phyloP scores from a whole-genome alignment of 2,888 invertebrate genomes.

The Tachina fera region DNA sequence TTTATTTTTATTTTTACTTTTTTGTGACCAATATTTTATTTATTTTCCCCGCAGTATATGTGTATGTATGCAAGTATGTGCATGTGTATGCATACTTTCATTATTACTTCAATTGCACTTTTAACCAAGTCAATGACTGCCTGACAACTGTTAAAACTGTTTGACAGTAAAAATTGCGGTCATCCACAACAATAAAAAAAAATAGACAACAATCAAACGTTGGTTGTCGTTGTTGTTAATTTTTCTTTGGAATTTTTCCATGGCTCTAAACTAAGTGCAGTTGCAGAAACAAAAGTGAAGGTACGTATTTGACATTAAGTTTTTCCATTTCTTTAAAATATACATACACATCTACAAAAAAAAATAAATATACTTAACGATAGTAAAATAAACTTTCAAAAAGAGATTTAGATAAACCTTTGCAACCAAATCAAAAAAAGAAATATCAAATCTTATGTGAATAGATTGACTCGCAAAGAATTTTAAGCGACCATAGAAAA shows the following conservation, averaged over 20 bases:
- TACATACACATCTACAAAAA: neutral
- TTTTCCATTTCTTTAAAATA: neutral
- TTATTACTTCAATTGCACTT: conserved; percentile 38
- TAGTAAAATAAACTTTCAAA: conserved; percentile 45
- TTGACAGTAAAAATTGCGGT: conserved; percentile 51
- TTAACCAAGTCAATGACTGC: conserved; percentile 18
- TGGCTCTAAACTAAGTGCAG: neutral
- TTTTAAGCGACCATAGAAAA: conserved; percentile 53
- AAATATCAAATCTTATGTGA: conserved; percentile 23
- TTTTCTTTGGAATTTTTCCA: conserved; percentile 34
- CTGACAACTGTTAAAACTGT: conserved; percentile 1
- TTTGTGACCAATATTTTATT: conserved; percentile 5
- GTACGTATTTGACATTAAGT: conserved; percentile 23
- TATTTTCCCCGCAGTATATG: neutral
- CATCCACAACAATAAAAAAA: conserved; percentile 18
- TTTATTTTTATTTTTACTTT: neutral
- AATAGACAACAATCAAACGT: neutral
- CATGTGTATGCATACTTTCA: neutral
- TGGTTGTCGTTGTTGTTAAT: neutral
- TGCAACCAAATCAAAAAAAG: neutral
- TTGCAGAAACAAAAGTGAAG: conserved; percentile 22
- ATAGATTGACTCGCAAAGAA: conserved; percentile 50
- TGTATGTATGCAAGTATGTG: no score
- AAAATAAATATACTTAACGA: neutral
- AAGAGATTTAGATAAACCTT: conserved; percentile 45